phyloP scores from a whole-genome alignment of 2,113 vertebrate genomes.

The Atherinomorus stipes region DNA sequence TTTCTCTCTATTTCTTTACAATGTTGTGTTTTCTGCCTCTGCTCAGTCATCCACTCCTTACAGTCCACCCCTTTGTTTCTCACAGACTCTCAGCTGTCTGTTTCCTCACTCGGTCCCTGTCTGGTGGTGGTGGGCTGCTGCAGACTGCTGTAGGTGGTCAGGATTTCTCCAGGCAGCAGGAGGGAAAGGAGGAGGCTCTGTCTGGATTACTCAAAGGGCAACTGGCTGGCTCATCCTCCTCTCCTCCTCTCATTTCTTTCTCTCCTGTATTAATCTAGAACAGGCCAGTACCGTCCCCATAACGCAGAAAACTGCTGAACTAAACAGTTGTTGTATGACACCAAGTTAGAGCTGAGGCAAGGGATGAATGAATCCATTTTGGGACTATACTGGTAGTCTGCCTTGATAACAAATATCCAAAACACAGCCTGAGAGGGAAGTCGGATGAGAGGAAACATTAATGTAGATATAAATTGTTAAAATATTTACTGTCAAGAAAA shows the following conservation, averaged over 20 bases:
- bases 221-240: conserved; percentile 36
- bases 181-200: conserved; percentile 41
- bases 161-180: conserved; percentile 48
- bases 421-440: no score
- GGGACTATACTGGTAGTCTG: no score
- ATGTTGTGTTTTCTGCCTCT: conserved; percentile 14
- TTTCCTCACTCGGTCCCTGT: conserved; percentile 25
- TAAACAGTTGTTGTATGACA: background rate
- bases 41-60: conserved; percentile 36
- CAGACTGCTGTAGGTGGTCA: conserved; percentile 59
- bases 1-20: conserved; percentile 20
- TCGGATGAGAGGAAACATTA: no score
- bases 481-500: no score
- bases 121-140: conserved; percentile 36
- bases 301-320: background rate
- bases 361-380: no score
- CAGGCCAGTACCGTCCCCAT: background rate
- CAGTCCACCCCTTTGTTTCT: conserved; percentile 49
- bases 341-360: background rate
- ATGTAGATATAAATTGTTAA: no score
- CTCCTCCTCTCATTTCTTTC: background rate
- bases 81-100: conserved; percentile 31
- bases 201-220: conserved; percentile 45
- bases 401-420: no score
- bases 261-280: conserved; percentile 8